Base-by-base conservation (phyloP, 2,113 vertebrate species). In the Tetrao urogallus region DNA sequence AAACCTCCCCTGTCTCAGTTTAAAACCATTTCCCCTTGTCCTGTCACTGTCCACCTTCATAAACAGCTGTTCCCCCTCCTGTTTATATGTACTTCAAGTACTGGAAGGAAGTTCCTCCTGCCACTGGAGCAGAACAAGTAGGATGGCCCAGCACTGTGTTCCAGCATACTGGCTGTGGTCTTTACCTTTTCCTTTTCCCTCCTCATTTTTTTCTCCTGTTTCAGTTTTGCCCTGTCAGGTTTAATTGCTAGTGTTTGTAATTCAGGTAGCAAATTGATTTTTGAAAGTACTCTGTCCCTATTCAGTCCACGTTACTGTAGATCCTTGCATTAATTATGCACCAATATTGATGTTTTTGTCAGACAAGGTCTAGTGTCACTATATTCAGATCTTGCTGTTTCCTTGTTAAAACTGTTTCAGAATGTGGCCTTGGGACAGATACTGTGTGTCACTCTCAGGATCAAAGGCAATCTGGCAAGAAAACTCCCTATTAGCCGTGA, bases 201-300 rank as follows among this genome's bases (percentile, higher is more conserved):
- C 27, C 17, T 5, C 28, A 57, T 42, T 52, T 61, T 70, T 76
- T 30, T 2, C 28, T n/a, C 24, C 14, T 32, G 40, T 94, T 95
- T 69, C 28, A 91, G 87, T 95, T 95, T 94, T 92, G 89, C 75
- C 80, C 95, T 98, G 97, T 97, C 97, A 97, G 96, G 90, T 96
- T 97, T 95, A 89, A 95, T 97, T 88, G 45, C 83, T 27, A 24
- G 71, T 93, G 93, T 97, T 98, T 98, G 96, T 97, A 97, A 97
- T 97, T 98, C 97, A 97, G 97, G 95, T 96, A 97, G 93, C 89
- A 97, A 97, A 98, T 97, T 97, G 98, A 98, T 98, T 98, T 98
- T 96, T 97, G 94, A 96, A 97, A 97, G 97, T 93, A 94, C 95
- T 96, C 92, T 85, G 91, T 96, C 95, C 95, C 92, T 97, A 94